A percentile compares a stretch with the other conserved stretches of the same genome.
These are phyloP conservation scores for Sebastes kiyomatsui DNA, from an alignment of 2,797 vertebrate genomes.

Conservation along the genomic window DNA sequence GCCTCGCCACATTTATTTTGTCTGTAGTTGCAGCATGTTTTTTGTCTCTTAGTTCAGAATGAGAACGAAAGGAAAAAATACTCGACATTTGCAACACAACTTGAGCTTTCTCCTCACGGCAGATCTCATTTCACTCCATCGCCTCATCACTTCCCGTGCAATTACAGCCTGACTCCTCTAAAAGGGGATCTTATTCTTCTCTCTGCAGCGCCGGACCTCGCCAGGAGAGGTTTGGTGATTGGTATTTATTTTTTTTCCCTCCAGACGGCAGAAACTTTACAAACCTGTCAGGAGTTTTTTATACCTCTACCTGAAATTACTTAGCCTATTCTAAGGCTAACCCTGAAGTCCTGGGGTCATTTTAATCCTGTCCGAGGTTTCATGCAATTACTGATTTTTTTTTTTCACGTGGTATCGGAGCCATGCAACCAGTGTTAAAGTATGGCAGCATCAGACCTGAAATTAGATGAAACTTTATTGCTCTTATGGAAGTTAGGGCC, in stretches of 20 bases:
- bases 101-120: background rate
- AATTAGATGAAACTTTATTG: background rate
- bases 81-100: background rate
- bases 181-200: background rate
- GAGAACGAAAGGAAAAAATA: background rate
- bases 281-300: background rate
- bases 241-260: background rate
- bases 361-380: constrained; percentile 11
- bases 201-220: background rate
- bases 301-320: background rate
- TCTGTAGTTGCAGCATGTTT: background rate
- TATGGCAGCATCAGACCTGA: background rate
- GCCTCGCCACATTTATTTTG: background rate
- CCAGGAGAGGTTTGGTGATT: background rate
- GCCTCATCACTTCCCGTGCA: background rate
- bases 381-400: background rate
- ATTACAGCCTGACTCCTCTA: constrained; percentile 8
- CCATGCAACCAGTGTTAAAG: background rate
- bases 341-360: background rate
- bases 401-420: background rate
- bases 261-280: background rate
- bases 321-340: background rate
- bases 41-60: background rate
- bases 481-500: background rate
- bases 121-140: constrained; percentile 9